Evolutionary conservation across 2,888 invertebrate genomes (phyloP).

Genomic region (Tupiocoris notatus): DNA sequence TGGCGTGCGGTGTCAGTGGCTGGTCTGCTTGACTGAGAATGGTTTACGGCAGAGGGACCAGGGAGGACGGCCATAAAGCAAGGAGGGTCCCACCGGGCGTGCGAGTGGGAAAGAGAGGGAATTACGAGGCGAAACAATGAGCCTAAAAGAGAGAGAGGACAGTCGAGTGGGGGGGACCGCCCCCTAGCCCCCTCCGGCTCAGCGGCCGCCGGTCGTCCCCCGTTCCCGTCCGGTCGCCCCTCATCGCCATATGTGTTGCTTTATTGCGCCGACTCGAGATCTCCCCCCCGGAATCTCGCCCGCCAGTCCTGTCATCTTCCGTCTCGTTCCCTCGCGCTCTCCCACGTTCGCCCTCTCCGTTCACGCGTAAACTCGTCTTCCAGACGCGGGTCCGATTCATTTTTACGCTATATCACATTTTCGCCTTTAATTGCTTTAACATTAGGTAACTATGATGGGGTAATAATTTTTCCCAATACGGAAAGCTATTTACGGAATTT

Average conservation of each 20-base stretch:
- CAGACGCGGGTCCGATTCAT: slow-evolving; percentile 28
- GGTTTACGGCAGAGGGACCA: slow-evolving; percentile 43
- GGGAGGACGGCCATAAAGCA: slow-evolving; percentile 45
- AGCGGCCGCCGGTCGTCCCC: not conserved
- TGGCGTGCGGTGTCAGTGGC: slow-evolving; percentile 43
- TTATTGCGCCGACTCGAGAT: slow-evolving; percentile 48
- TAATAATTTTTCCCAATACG: too few relatives aligned
- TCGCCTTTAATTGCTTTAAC: not conserved
- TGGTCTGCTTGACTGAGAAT: slow-evolving; percentile 44
- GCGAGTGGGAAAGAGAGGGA: slow-evolving; percentile 36
- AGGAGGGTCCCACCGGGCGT: slow-evolving; percentile 26
- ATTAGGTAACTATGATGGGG: too few relatives aligned
- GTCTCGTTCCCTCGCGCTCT: not conserved
- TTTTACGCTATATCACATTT: slow-evolving; percentile 4
- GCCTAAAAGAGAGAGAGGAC: slow-evolving; percentile 29
- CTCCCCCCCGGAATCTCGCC: slow-evolving; percentile 36
- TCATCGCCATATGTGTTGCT: slow-evolving; percentile 46
- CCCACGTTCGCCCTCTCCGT: not conserved
- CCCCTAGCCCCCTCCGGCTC: not conserved
- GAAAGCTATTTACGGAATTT: too few relatives aligned
- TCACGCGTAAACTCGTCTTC: not conserved
- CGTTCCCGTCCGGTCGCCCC: slow-evolving; percentile 27
- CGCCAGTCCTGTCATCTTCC: slow-evolving; percentile 4
- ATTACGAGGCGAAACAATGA: not conserved
- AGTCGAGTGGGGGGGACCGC: slow-evolving; percentile 36